A percentile compares a stretch with the other conserved stretches of the same genome.
Conservation (phyloP, 2,888 invertebrate species). For the Deilephila porcellus region DNA sequence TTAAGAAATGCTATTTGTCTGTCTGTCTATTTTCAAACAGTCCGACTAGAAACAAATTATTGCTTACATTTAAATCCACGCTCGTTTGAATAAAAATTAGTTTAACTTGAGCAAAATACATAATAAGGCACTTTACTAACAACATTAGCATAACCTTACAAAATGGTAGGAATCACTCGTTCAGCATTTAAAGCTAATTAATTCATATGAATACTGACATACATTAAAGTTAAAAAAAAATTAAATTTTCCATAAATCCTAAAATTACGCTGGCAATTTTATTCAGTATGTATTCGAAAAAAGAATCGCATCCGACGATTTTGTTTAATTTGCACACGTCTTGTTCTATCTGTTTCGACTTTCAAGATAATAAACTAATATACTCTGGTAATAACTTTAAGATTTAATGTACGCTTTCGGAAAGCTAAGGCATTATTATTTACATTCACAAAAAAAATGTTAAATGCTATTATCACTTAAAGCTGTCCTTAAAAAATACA, state of each 20-base stretch:
- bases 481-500: no score
- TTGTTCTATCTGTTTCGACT: no score
- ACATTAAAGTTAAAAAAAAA: neutral
- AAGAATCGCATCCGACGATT: no score
- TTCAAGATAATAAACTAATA: no score
- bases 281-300: neutral
- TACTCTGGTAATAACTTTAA: no score
- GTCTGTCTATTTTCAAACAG: constrained; percentile 1
- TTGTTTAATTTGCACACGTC: no score
- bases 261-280: no score
- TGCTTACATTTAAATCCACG: constrained; percentile 17
- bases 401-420: no score
- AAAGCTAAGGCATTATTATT: no score
- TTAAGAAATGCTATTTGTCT: neutral
- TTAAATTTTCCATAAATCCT: neutral
- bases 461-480: no score
- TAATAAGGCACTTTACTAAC: neutral
- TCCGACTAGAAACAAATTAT: constrained; percentile 37
- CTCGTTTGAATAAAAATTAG: neutral
- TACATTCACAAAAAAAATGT: no score
- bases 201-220: neutral
- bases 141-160: neutral
- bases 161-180: neutral
- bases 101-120: constrained; percentile 5
- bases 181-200: neutral